Evolutionary conservation across 2,113 vertebrate genomes (phyloP), one percentile per base, ranked within the genome.

Genomic region (Chamaea fasciata): DNA sequence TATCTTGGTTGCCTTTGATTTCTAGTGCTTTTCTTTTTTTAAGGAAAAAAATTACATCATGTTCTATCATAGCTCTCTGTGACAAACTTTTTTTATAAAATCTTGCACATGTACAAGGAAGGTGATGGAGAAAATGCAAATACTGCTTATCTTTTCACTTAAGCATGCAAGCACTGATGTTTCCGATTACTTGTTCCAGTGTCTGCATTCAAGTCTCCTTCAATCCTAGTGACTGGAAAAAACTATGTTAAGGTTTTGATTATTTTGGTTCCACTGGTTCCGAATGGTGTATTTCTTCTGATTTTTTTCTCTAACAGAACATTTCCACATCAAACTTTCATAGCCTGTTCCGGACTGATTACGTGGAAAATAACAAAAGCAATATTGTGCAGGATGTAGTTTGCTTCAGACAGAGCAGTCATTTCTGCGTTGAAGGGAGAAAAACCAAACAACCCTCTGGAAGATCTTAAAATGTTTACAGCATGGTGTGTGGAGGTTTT

Each of bases 1-100:
- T 95, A 15, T 96, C 87, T 95, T 86, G 62, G 73, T 97, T 97
- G 93, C 91, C 87, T 97, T 97, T 95, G 70, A 95, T 97, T 97
- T 95, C 79, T 91, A 88, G 56, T 95, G 92, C 18, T 96, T 83
- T 70, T 57, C 41, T 41, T 6, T 5, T 60, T 60, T 37, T 60
- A 37, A 19, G 17, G 4, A 33, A 4, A 23, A 84, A 83, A 81
- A 55, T 83, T 86, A 80, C 78, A 39, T 96, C 46, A 74, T 88
- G 57, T 90, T 77, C 77, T 96, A 78, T 96, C 92, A 90, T 64
- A 94, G 88, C 87, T 94, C 11, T 94, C 53, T 92, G 7, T 96
- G 91, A 16, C 95, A 77, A 93, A 92, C 47, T 93, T 97, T 90
- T 97, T 96, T 90, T 80, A 96, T 94, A 90, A 93, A 70, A 50